phyloP scores from a whole-genome alignment of 2,888 invertebrate genomes.

The Isoperla grammatica region DNA sequence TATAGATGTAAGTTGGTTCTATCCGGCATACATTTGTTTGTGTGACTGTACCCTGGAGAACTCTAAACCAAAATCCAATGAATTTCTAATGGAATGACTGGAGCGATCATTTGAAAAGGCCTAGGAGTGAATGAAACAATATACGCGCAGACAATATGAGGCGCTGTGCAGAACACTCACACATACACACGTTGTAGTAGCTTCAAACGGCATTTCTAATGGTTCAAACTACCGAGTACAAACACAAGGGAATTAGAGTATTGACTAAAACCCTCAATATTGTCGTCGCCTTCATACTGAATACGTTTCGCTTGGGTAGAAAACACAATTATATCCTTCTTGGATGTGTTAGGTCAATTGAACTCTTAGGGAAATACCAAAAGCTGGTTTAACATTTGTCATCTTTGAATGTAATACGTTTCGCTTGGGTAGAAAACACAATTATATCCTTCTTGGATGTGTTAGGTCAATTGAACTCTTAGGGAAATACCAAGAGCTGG shows the following conservation, averaged over 20 bases:
- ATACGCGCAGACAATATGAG: not conserved
- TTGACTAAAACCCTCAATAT: constrained; percentile 1
- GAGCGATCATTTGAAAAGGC: not conserved
- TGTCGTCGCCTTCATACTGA: not conserved
- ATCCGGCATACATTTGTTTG: constrained; percentile 11
- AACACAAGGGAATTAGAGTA: not conserved
- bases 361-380: too few relatives aligned
- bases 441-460: too few relatives aligned
- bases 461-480: too few relatives aligned
- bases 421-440: too few relatives aligned
- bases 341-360: too few relatives aligned
- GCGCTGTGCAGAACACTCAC: not conserved
- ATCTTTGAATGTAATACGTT: too few relatives aligned
- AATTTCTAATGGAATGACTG: constrained; percentile 22
- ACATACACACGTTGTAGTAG: not conserved
- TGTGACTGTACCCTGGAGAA: constrained; percentile 14
- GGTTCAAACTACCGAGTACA: not conserved
- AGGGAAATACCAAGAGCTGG: too few relatives aligned
- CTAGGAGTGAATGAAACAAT: not conserved
- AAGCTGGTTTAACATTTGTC: too few relatives aligned
- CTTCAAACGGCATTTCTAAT: constrained; percentile 12
- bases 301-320: too few relatives aligned
- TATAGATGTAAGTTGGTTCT: constrained; percentile 4
- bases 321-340: too few relatives aligned
- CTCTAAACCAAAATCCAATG: constrained; percentile 27